Percentiles rank a stretch among this genome's conserved stretches.
phyloP scores from a whole-genome alignment of 2,888 invertebrate species.

The Leucozona laternaria region DNA sequence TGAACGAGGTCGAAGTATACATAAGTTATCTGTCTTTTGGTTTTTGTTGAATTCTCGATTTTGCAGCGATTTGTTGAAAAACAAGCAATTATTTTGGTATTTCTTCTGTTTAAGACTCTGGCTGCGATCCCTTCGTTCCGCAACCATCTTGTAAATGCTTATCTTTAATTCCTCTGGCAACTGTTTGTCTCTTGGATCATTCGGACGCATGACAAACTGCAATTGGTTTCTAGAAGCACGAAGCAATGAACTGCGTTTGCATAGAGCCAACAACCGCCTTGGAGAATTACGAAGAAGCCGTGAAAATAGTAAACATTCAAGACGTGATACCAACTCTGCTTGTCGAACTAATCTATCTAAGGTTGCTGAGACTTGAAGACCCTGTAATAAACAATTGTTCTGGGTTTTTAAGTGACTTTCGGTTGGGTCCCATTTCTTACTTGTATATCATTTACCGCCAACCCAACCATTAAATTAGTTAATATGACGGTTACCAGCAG shows the following conservation, averaged over 20 bases:
- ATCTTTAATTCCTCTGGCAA: conserved; percentile 90
- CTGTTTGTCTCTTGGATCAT: conserved; percentile 91
- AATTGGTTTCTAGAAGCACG: conserved; percentile 90
- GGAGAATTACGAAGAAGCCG: conserved; percentile 88
- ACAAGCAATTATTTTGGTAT: conserved; percentile 82
- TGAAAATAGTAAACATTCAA: conserved; percentile 93
- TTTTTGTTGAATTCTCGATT: conserved; percentile 41
- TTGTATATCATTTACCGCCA: conserved; percentile 93
- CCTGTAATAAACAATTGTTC: conserved; percentile 80
- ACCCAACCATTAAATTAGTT: conserved; percentile 92
- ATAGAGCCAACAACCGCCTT: conserved; percentile 86
- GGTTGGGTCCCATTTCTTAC: conserved; percentile 81
- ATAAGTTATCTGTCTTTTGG: conserved; percentile 77
- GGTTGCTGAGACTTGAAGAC: conserved; percentile 91
- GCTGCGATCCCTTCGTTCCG: conserved; percentile 87
- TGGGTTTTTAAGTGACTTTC: not conserved
- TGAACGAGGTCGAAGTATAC: conserved; percentile 80
- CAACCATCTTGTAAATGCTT: conserved; percentile 90
- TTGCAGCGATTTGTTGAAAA: conserved; percentile 79
- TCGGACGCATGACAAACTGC: conserved; percentile 90
- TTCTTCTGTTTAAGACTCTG: conserved; percentile 85
- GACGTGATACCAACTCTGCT: conserved; percentile 91
- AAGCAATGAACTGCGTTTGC: conserved; percentile 90
- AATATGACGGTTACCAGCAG: conserved; percentile 92
- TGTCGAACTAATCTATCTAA: conserved; percentile 91